A percentile compares a stretch with the other conserved stretches of the same genome.
Evolutionary conservation across 2,797 vertebrate genomes (phyloP).

Genomic region (Sternotherus odoratus): DNA sequence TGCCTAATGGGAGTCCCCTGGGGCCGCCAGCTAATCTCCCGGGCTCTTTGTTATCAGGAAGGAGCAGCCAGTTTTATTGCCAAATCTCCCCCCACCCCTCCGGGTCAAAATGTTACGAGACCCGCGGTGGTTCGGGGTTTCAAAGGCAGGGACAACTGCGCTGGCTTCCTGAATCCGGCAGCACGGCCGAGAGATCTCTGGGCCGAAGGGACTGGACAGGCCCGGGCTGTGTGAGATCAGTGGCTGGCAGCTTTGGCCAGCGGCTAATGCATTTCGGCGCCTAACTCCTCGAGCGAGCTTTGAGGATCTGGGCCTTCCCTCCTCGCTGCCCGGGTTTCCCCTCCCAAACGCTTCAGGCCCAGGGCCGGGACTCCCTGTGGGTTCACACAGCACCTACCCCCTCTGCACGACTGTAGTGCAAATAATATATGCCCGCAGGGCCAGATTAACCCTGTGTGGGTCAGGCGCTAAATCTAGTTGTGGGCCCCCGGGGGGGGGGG

Average conservation of each 20-base stretch:
- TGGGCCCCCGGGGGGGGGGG: no score
- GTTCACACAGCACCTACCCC: neutral
- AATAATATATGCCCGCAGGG: no score
- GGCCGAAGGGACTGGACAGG: neutral
- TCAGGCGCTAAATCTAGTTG: no score
- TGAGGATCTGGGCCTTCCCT: neutral
- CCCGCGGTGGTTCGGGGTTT: neutral
- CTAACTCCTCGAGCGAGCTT: neutral
- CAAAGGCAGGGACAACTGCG: neutral
- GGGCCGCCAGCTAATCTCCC: neutral
- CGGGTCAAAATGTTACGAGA: neutral
- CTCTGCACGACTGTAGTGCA: neutral
- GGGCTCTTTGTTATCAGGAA: neutral
- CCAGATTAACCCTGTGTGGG: no score
- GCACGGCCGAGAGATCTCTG: neutral
- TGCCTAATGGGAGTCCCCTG: neutral
- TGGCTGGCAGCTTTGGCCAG: neutral
- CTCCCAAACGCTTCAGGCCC: neutral
- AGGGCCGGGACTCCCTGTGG: neutral
- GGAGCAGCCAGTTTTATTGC: no score
- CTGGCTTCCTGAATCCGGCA: neutral
- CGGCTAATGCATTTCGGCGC: neutral
- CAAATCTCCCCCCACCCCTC: no score
- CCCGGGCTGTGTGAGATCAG: no score
- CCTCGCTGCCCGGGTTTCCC: neutral